These are phyloP conservation scores for Furnarius figulus DNA, from an alignment of 2,113 vertebrate species.

Conservation along the genomic window DNA sequence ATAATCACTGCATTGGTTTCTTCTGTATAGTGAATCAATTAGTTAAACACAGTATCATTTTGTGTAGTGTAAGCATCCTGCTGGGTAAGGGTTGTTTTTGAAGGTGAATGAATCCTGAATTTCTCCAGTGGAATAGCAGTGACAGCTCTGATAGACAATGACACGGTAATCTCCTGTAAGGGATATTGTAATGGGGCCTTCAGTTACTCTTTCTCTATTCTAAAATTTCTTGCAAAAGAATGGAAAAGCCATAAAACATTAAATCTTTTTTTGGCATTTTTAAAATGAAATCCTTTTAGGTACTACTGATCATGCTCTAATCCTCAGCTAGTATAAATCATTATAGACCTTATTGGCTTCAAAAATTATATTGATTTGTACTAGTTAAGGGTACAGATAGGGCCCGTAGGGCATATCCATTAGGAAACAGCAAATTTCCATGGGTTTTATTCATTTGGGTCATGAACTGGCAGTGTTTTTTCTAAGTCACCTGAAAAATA, in stretches of 20 bases:
- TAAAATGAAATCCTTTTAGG: neutral
- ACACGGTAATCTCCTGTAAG: neutral
- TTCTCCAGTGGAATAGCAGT: conserved; percentile 19
- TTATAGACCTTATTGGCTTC: neutral
- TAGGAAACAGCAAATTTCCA: neutral
- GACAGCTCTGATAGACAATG: neutral
- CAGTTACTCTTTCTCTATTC: neutral
- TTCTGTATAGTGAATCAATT: neutral
- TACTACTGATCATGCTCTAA: neutral
- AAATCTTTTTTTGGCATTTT: neutral
- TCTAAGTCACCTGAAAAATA: neutral
- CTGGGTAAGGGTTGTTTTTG: neutral
- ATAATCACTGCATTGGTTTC: neutral
- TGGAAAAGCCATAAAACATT: neutral
- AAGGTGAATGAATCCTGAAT: neutral
- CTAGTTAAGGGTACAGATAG: neutral
- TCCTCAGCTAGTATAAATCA: neutral
- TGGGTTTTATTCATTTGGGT: neutral
- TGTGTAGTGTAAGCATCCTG: neutral
- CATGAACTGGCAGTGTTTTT: neutral
- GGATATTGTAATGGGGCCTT: neutral
- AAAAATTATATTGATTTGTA: neutral
- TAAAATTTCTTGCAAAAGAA: neutral
- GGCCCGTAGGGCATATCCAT: neutral
- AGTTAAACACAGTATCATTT: neutral